Evolutionary conservation across 2,113 vertebrate genomes (phyloP).

Genomic region (Muscicapa adusta): DNA sequence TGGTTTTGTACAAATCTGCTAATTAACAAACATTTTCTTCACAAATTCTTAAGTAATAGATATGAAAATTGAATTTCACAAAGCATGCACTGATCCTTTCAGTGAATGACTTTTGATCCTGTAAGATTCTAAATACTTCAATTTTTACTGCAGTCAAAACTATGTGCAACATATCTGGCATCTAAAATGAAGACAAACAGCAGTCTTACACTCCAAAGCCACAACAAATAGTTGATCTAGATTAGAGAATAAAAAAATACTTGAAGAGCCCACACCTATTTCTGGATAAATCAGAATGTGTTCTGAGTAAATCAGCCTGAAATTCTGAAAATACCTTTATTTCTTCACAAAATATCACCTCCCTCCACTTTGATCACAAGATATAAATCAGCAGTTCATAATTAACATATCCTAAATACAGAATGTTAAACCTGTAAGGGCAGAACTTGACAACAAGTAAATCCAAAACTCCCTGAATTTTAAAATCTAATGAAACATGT

Average conservation of each 20-base stretch:
- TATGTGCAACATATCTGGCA: neutral
- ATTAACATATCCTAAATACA: neutral
- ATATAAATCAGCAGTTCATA: neutral
- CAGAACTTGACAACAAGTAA: neutral
- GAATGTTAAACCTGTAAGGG: neutral
- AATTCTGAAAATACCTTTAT: neutral
- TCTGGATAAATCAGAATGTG: neutral
- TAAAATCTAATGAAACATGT: neutral
- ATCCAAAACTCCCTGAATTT: neutral
- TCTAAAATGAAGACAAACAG: neutral
- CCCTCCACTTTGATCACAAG: neutral
- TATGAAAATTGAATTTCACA: neutral
- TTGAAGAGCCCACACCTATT: fast-evolving
- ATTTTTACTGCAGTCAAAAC: neutral
- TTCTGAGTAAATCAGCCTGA: neutral
- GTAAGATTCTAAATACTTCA: neutral
- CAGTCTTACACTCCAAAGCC: neutral
- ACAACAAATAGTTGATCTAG: neutral
- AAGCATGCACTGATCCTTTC: neutral
- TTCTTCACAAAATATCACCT: neutral
- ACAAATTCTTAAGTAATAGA: neutral
- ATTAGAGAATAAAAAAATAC: neutral
- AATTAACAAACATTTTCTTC: neutral
- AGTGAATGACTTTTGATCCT: neutral
- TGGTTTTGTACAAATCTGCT: neutral